Evolutionary conservation across 2,888 invertebrate species (phyloP).

Genomic region (Phortica magna): DNA sequence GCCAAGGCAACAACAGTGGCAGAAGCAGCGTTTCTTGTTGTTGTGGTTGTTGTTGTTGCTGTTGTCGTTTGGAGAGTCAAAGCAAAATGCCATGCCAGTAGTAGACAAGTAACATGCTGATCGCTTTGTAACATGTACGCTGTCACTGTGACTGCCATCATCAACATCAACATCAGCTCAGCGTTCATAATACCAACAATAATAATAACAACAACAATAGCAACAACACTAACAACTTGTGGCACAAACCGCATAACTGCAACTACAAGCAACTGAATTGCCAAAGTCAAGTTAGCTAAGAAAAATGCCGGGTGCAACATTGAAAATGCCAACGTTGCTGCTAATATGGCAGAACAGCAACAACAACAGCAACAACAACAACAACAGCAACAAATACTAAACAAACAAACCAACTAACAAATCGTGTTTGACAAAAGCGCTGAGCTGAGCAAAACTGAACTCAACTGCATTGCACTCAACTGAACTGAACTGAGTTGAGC

Average conservation of each 20-base stretch:
- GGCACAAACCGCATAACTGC: constrained; percentile 11
- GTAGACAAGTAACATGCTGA: constrained; percentile 46
- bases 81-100: constrained; percentile 40
- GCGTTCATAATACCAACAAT: neutral
- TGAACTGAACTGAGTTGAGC: no score
- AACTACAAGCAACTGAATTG: neutral
- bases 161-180: constrained; percentile 4
- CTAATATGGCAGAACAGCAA: constrained; percentile 12
- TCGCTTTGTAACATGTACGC: constrained; percentile 38
- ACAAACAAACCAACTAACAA: neutral
- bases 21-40: no score
- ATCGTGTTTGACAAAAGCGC: constrained; percentile 25
- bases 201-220: neutral
- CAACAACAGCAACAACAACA: neutral
- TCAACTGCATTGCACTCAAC: no score
- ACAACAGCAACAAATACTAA: neutral
- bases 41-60: constrained; percentile 44
- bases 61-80: constrained; percentile 30
- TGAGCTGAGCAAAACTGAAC: neutral
- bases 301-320: constrained; percentile 23
- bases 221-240: constrained; percentile 36
- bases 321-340: constrained; percentile 11
- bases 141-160: constrained; percentile 24
- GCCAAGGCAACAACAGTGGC: neutral
- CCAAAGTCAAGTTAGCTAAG: neutral